Evolutionary conservation across 2,888 invertebrate species (phyloP).

Genomic region (Platerodrilus igneus): DNA sequence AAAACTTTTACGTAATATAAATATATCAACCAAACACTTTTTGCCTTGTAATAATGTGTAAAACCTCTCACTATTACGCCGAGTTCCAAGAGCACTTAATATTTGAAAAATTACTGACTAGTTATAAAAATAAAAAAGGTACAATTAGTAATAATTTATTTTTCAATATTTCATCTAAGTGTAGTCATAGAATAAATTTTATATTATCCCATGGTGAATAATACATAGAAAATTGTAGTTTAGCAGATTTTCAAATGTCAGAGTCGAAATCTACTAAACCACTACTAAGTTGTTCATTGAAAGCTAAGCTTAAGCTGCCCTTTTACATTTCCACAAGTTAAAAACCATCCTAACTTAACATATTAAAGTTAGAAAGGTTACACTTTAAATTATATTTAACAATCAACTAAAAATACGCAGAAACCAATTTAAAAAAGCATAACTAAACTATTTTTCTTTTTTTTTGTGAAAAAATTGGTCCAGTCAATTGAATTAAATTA

Average conservation of each 20-base stretch:
- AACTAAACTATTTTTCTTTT: conserved; percentile 8
- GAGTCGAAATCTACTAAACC: conserved; percentile 28
- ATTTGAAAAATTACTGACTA: no score
- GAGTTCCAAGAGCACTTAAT: no score
- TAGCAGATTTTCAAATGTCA: conserved; percentile 17
- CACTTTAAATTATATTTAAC: conserved; percentile 27
- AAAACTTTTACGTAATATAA: no score
- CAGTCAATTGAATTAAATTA: conserved; percentile 12
- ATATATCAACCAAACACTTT: no score
- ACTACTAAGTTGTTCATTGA: conserved; percentile 17
- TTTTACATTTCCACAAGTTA: conserved; percentile 42
- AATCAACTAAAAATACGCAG: conserved; percentile 18
- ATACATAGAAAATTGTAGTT: conserved; percentile 17
- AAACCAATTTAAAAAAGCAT: conserved; percentile 17
- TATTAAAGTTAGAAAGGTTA: conserved; percentile 4
- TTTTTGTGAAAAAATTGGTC: conserved; percentile 1
- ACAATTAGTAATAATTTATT: conserved; percentile 1
- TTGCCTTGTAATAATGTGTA: no score
- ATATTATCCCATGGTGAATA: conserved; percentile 15
- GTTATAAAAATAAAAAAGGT: conserved; percentile 1
- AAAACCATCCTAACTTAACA: no score
- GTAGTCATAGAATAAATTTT: conserved; percentile 15
- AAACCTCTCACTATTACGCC: no score
- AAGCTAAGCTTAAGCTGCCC: conserved; percentile 46
- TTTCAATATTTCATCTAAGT: conserved; percentile 6